Evolutionary conservation across 2,113 vertebrate genomes (phyloP).

Genomic region (Melanostigma gelatinosum): DNA sequence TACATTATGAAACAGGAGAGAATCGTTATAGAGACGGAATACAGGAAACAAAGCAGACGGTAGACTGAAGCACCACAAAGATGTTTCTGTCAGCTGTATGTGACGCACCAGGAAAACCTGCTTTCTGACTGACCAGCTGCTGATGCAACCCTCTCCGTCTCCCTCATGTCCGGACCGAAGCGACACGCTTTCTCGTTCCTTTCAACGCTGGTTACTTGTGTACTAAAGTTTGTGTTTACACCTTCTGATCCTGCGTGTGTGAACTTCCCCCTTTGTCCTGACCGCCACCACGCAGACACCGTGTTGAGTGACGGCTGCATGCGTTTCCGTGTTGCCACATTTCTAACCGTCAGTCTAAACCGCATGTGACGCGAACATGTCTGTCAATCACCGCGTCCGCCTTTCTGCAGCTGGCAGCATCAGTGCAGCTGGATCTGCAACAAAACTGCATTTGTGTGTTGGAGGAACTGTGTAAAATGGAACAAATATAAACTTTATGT

Average conservation of each 20-base stretch:
- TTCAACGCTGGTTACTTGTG: background rate
- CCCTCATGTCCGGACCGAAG: background rate
- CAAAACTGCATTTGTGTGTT: background rate
- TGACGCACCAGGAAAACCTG: constrained; percentile 28
- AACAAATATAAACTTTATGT: background rate
- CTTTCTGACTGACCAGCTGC: constrained; percentile 31
- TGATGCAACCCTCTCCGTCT: constrained; percentile 11
- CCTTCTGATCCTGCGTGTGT: background rate
- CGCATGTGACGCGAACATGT: too few relatives aligned
- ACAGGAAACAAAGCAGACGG: background rate
- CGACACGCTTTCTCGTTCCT: background rate
- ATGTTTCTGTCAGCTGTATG: background rate
- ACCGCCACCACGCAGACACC: background rate
- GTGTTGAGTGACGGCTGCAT: background rate
- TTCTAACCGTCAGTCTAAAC: background rate
- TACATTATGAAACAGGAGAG: background rate
- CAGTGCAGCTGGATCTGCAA: background rate
- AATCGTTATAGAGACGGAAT: background rate
- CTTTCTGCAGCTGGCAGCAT: background rate
- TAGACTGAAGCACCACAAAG: background rate
- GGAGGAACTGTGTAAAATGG: background rate
- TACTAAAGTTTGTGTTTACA: background rate
- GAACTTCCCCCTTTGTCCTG: background rate
- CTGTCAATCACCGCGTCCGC: background rate
- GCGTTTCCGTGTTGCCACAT: background rate